Evolutionary conservation across 2,797 vertebrate species (phyloP).

Genomic region (Poeciliopsis paucimaculata): DNA sequence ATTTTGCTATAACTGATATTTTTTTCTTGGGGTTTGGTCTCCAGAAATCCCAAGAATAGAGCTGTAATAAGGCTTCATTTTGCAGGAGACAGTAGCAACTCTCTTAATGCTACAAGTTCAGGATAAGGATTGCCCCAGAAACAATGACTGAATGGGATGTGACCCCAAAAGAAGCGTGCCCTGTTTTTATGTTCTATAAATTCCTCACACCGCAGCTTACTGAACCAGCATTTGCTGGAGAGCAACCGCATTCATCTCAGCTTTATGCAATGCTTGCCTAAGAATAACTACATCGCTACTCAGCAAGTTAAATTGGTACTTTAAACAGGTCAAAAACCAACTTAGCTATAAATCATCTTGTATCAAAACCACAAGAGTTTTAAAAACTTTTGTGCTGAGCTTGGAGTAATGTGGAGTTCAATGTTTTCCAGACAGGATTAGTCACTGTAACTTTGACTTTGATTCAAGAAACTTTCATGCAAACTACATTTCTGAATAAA

Average conservation of each 20-base stretch:
- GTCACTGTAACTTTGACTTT: neutral
- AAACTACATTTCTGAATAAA: neutral
- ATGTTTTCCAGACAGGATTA: conserved; percentile 11
- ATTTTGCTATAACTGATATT: no score
- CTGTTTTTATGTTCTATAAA: conserved; percentile 64
- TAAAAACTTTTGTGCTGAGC: conserved; percentile 44
- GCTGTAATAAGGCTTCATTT: neutral
- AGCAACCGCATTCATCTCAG: conserved; percentile 56
- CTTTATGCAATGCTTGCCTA: conserved; percentile 71
- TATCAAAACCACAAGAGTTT: conserved; percentile 26
- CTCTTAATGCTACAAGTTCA: neutral
- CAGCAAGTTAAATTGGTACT: conserved; percentile 66
- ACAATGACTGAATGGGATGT: conserved; percentile 29
- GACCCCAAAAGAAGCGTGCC: conserved; percentile 18
- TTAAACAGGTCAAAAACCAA: conserved; percentile 65
- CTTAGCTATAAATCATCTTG: conserved; percentile 64
- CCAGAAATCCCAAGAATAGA: neutral
- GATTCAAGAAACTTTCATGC: neutral
- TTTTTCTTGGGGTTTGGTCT: no score
- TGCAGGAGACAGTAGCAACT: conserved; percentile 1
- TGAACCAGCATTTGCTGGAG: conserved; percentile 54
- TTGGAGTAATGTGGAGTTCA: conserved; percentile 19
- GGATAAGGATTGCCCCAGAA: conserved; percentile 24
- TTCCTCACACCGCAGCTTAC: conserved; percentile 45
- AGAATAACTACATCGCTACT: conserved; percentile 65